phyloP scores from a whole-genome alignment of 2,888 invertebrate genomes.

The Sphaerolaimus hirsutus region DNA sequence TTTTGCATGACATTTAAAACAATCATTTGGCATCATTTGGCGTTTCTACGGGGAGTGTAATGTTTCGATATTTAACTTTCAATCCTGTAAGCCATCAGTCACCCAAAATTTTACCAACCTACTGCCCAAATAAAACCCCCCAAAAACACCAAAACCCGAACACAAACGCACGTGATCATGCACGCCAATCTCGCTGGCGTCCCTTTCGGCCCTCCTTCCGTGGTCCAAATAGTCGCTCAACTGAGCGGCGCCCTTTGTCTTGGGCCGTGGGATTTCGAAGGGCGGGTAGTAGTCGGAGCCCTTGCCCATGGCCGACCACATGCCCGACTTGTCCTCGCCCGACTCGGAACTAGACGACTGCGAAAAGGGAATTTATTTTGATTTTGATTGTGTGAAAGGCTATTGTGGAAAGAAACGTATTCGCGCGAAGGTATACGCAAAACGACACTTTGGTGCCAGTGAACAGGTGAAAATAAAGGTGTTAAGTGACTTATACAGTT shows the following conservation, averaged over 20 bases:
- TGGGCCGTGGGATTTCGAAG: slow-evolving; percentile 22
- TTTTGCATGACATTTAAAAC: neutral
- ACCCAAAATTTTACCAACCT: too few species aligned
- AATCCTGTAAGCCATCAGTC: too few species aligned
- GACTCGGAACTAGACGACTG: slow-evolving; percentile 6
- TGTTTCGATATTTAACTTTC: neutral
- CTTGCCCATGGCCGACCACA: slow-evolving; percentile 6
- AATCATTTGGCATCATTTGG: neutral
- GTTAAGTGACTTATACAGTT: too few species aligned
- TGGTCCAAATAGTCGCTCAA: slow-evolving; percentile 1
- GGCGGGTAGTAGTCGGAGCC: slow-evolving; percentile 21
- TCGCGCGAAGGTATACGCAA: too few species aligned
- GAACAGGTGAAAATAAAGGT: too few species aligned
- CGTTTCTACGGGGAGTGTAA: neutral
- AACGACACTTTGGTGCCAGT: too few species aligned
- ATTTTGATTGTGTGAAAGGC: too few species aligned
- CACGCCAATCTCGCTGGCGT: slow-evolving; percentile 15
- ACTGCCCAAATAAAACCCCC: too few species aligned
- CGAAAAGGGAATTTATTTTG: too few species aligned
- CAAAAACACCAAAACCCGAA: too few species aligned
- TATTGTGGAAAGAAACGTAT: too few species aligned
- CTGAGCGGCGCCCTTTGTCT: slow-evolving; percentile 9
- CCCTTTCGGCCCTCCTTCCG: slow-evolving; percentile 10
- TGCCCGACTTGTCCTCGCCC: slow-evolving; percentile 4
- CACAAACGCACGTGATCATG: too few species aligned